These are phyloP conservation scores for Trissolcus brochymenae DNA, from an alignment of 2,888 invertebrate genomes.

Conservation along the genomic window DNA sequence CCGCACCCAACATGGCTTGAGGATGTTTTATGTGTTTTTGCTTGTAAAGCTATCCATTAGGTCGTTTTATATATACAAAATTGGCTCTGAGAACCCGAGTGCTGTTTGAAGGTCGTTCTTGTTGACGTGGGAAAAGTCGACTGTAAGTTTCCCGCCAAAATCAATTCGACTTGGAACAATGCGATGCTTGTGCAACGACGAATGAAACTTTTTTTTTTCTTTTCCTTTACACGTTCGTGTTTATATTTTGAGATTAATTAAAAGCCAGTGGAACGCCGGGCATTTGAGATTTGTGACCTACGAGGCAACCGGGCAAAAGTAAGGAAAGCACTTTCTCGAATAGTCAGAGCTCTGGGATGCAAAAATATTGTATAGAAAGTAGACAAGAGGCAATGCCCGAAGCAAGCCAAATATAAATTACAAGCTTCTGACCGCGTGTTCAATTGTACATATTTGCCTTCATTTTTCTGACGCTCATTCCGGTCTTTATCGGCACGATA, in stretches of 20 bases:
- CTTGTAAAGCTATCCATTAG: no score
- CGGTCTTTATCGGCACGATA: conserved; percentile 35
- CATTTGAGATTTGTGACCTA: no score
- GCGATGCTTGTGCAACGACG: no score
- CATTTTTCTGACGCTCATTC: conserved; percentile 20
- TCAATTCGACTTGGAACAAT: not conserved
- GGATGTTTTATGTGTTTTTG: conserved; percentile 2
- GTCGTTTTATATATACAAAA: not conserved
- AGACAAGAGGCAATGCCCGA: conserved; percentile 21
- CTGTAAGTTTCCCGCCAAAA: conserved; percentile 9
- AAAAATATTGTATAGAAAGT: conserved; percentile 61
- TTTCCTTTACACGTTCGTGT: no score
- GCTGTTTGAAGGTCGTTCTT: conserved; percentile 6
- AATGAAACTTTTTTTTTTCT: no score
- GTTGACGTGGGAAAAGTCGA: conserved; percentile 6
- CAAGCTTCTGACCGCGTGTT: no score
- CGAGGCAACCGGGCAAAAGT: conserved; percentile 13
- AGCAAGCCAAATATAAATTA: no score
- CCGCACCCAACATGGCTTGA: conserved; percentile 1
- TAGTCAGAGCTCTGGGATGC: conserved; percentile 35
- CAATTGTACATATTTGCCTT: not conserved
- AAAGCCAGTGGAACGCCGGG: no score
- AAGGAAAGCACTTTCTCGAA: conserved; percentile 58
- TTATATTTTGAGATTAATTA: no score
- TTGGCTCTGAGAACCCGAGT: conserved; percentile 1